Conservation (phyloP, 1,140 invertebrate genomes). For the Drosophila suzukii region DNA sequence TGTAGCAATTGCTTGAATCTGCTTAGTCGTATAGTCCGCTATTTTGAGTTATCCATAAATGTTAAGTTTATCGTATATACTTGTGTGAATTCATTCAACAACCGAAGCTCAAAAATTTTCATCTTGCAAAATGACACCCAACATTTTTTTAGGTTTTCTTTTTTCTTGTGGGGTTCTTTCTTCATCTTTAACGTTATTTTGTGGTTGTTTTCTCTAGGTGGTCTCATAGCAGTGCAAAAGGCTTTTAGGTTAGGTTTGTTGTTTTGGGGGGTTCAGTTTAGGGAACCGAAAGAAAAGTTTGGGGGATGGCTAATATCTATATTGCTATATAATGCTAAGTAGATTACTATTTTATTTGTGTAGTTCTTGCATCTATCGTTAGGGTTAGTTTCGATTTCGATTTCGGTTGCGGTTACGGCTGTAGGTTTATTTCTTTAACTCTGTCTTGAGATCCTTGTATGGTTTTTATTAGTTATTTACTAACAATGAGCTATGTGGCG, state of each 20-base stretch:
- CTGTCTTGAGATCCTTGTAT: slow-evolving; percentile 60
- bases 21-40: slow-evolving; percentile 66
- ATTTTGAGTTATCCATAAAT: slow-evolving; percentile 42
- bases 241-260: slow-evolving; percentile 47
- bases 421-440: slow-evolving; percentile 42
- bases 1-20: slow-evolving; percentile 68
- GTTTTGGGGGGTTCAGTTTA: neutral
- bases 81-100: slow-evolving; percentile 67
- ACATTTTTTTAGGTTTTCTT: slow-evolving; percentile 21
- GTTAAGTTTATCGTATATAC: slow-evolving; percentile 57
- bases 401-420: slow-evolving; percentile 27
- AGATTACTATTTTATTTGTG: slow-evolving; percentile 49
- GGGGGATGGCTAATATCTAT: slow-evolving; percentile 47
- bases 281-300: neutral
- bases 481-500: slow-evolving; percentile 42
- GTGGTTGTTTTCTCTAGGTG: slow-evolving; percentile 72
- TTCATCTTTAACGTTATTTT: slow-evolving; percentile 27
- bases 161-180: slow-evolving; percentile 28
- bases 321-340: slow-evolving; percentile 50
- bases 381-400: slow-evolving; percentile 75
- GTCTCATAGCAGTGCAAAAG: slow-evolving; percentile 82
- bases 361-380: slow-evolving; percentile 69
- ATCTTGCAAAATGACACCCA: slow-evolving; percentile 51
- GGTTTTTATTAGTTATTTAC: slow-evolving; percentile 34
- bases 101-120: slow-evolving; percentile 74